A percentile compares a stretch with the other conserved stretches of the same genome.
These are phyloP conservation scores for Etheostoma spectabile DNA, from an alignment of 2,113 vertebrate species.

Conservation along the genomic window DNA sequence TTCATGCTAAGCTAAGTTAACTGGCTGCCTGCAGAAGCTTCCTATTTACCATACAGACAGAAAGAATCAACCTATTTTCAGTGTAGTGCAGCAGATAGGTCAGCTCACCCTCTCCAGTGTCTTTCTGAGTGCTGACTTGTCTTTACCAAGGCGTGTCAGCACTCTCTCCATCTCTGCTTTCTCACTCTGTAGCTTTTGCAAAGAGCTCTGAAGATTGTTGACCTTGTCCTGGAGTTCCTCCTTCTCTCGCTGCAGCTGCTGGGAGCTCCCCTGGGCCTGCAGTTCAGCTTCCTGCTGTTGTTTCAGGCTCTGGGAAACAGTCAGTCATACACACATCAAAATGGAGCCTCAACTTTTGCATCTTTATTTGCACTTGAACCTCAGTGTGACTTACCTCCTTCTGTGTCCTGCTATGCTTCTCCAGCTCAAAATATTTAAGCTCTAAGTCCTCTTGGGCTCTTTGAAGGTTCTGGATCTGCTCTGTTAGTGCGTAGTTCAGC, in stretches of 20 bases:
- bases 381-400: conserved; percentile 76
- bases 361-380: background rate
- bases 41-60: background rate
- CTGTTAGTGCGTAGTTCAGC: conserved; percentile 77
- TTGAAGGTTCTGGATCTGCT: conserved; percentile 75
- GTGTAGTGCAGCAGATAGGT: background rate
- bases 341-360: background rate
- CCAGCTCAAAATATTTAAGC: conserved; percentile 70
- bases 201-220: conserved; percentile 60
- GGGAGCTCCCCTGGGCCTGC: conserved; percentile 36
- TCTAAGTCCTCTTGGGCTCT: conserved; percentile 74
- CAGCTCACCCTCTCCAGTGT: conserved; percentile 82
- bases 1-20: background rate
- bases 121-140: conserved; percentile 79
- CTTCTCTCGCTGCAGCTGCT: conserved; percentile 70
- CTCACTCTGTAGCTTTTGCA: conserved; percentile 78
- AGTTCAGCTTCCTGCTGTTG: conserved; percentile 63
- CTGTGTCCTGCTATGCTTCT: conserved; percentile 70
- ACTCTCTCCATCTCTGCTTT: conserved; percentile 73
- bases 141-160: conserved; percentile 76
- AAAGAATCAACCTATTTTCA: background rate
- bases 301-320: conserved; percentile 72
- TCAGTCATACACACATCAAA: conserved; percentile 26
- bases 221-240: conserved; percentile 72
- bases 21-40: background rate